phyloP scores from a whole-genome alignment of 2,113 vertebrate species.

The Elephas maximus region DNA sequence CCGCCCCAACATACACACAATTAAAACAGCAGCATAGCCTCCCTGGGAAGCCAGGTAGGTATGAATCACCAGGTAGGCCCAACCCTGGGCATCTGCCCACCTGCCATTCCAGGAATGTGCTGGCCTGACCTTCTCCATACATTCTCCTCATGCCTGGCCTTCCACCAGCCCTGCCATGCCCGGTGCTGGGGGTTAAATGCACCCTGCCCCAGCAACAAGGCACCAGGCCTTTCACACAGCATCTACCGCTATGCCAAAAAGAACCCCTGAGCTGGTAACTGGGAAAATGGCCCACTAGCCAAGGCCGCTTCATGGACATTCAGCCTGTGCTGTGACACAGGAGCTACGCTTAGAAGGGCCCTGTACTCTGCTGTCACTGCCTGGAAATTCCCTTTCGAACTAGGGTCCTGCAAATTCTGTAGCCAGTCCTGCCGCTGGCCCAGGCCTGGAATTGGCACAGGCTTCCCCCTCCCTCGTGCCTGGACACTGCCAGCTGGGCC shows the following conservation, averaged over 20 bases:
- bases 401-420: not conserved
- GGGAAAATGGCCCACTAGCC: not conserved
- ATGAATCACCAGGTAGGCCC: not conserved
- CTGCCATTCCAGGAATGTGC: not conserved
- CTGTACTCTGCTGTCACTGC: not conserved
- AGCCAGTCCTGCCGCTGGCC: not conserved
- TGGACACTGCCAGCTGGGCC: constrained; percentile 4
- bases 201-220: not conserved
- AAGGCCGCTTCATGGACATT: not conserved
- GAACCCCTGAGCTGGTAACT: not conserved
- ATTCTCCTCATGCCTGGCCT: not conserved
- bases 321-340: fast-evolving
- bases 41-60: not conserved
- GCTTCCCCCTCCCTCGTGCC: not conserved
- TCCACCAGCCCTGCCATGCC: not conserved
- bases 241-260: not conserved
- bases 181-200: not conserved
- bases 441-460: not conserved
- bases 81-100: not conserved
- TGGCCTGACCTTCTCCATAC: not conserved
- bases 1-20: not conserved
- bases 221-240: not conserved
- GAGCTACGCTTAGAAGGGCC: not conserved
- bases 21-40: not conserved
- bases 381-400: constrained; percentile 19